Conservation (phyloP, 2,113 vertebrate genomes). For the Oostethus manadensis region DNA sequence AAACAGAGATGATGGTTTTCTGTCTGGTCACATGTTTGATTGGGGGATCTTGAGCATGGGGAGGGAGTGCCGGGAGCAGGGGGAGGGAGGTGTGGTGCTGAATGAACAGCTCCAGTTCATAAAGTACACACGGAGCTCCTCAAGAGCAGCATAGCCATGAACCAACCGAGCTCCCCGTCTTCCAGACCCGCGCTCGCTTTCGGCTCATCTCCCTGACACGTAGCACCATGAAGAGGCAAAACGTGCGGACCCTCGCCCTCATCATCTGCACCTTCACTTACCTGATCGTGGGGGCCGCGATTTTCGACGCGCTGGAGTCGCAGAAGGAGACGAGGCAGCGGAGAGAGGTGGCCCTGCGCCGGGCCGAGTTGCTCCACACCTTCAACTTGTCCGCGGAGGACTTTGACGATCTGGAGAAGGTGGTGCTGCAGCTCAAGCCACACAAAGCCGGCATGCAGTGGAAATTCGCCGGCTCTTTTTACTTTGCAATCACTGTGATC, state of each 20-base stretch:
- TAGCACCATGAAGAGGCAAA: slow-evolving; percentile 88
- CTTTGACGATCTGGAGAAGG: slow-evolving; percentile 81
- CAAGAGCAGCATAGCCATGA: slow-evolving; percentile 75
- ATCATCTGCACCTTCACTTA: slow-evolving; percentile 94
- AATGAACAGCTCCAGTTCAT: slow-evolving; percentile 81
- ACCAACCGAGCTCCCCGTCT: slow-evolving; percentile 74
- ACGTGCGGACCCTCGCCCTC: slow-evolving; percentile 88
- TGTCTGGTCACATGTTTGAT: background rate
- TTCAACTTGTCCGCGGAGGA: slow-evolving; percentile 82
- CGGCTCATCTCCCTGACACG: slow-evolving; percentile 61
- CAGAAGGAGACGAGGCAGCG: slow-evolving; percentile 77
- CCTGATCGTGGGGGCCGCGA: slow-evolving; percentile 89
- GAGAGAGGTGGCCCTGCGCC: slow-evolving; percentile 69
- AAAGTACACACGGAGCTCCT: slow-evolving; percentile 52
- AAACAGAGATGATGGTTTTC: background rate
- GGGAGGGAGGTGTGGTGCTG: slow-evolving; percentile 76
- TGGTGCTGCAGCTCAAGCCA: slow-evolving; percentile 87
- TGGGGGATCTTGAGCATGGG: background rate
- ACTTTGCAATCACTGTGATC: slow-evolving; percentile 97
- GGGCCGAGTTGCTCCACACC: slow-evolving; percentile 72
- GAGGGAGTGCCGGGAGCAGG: slow-evolving; percentile 23
- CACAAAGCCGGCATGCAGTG: slow-evolving; percentile 94
- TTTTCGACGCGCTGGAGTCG: slow-evolving; percentile 90
- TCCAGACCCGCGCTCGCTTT: slow-evolving; percentile 64
- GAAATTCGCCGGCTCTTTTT: slow-evolving; percentile 92